phyloP scores from a whole-genome alignment of 2,797 vertebrate genomes.

The Chiloscyllium punctatum region DNA sequence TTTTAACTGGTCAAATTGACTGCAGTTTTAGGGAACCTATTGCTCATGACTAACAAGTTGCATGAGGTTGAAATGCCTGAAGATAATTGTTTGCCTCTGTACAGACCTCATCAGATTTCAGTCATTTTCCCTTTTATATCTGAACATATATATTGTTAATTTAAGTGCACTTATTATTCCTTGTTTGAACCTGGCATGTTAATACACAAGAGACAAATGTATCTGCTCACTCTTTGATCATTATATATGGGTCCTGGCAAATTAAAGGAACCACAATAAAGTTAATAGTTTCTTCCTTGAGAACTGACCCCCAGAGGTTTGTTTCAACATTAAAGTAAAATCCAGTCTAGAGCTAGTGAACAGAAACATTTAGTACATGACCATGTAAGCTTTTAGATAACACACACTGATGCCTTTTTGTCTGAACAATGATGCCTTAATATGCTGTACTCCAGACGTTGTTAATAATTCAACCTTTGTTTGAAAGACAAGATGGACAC shows the following conservation, averaged over 20 bases:
- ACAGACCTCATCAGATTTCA: background rate
- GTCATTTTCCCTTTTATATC: background rate
- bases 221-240: constrained; percentile 19
- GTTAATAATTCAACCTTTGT: constrained; percentile 1
- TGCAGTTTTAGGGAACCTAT: background rate
- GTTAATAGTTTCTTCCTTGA: background rate
- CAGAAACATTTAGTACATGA: background rate
- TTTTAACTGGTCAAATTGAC: background rate
- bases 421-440: background rate
- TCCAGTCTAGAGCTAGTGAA: background rate
- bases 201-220: constrained; percentile 3
- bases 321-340: background rate
- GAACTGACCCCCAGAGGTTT: background rate
- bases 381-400: background rate
- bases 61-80: background rate
- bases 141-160: constrained; percentile 5
- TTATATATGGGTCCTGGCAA: background rate
- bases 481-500: background rate
- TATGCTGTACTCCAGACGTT: background rate
- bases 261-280: background rate
- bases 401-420: background rate
- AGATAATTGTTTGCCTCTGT: background rate
- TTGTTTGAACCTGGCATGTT: background rate
- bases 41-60: background rate
- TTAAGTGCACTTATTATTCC: background rate